Evolutionary conservation across 2,888 invertebrate species (phyloP).

Genomic region (Ormyrus rosae): DNA sequence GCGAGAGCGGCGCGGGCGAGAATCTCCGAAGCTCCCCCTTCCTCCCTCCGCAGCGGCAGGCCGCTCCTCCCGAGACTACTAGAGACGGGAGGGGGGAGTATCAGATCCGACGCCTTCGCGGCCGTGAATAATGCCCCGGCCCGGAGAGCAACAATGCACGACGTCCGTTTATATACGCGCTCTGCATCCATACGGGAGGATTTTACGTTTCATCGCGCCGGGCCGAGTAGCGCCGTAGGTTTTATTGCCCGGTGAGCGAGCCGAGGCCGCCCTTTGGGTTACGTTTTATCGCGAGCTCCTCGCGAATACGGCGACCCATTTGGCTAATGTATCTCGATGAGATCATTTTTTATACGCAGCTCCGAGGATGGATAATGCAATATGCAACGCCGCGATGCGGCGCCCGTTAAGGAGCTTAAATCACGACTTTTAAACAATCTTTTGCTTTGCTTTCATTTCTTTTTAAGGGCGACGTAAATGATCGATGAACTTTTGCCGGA

Average conservation of each 20-base stretch:
- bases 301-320: conserved; percentile 4
- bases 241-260: conserved; percentile 28
- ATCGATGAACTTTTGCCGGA: no score
- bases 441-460: no score
- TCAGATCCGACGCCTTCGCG: conserved; percentile 46
- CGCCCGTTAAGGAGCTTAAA: not conserved
- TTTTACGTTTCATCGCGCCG: conserved; percentile 53
- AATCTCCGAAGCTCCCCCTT: conserved; percentile 26
- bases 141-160: conserved; percentile 34
- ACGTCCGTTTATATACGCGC: conserved; percentile 23
- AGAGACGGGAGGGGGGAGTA: conserved; percentile 19
- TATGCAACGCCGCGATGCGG: not conserved
- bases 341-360: conserved; percentile 21
- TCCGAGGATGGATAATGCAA: conserved; percentile 21
- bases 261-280: not conserved
- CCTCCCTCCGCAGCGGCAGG: not conserved
- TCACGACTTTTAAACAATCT: no score
- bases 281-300: conserved; percentile 23
- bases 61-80: conserved; percentile 29
- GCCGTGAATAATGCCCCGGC: conserved; percentile 55
- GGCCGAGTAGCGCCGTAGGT: not conserved
- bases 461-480: no score
- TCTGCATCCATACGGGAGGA: conserved; percentile 14
- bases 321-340: conserved; percentile 30
- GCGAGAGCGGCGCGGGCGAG: conserved; percentile 18